Conservation (phyloP, 2,888 invertebrate genomes). For the Meiosimyza decipiens region DNA sequence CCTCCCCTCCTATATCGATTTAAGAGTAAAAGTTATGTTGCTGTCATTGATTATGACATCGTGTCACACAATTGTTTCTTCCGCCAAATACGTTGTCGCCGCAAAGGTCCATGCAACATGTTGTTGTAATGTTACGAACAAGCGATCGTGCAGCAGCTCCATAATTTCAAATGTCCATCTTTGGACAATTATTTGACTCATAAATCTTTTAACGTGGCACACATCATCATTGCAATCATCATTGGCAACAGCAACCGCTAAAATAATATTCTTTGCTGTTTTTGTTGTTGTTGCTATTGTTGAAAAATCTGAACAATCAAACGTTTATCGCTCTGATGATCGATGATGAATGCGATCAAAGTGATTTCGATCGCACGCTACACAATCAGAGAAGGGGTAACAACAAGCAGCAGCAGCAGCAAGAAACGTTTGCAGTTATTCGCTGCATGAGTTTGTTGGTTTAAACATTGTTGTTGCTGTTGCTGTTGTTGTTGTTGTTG, state of each 20-base stretch:
- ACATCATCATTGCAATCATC: conserved; percentile 21
- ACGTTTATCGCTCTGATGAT: conserved; percentile 34
- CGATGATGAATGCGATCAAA: conserved; percentile 35
- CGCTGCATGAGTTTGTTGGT: too few species aligned
- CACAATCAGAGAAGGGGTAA: too few species aligned
- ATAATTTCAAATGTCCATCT: conserved; percentile 32
- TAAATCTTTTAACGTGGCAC: conserved; percentile 35
- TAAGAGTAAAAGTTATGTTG: conserved; percentile 26
- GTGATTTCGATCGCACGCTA: conserved; percentile 33
- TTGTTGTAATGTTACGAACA: neutral
- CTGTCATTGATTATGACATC: conserved; percentile 37
- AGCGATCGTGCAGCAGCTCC: conserved; percentile 29
- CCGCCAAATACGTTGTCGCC: neutral
- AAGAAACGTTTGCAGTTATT: too few species aligned
- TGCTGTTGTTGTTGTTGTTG: conserved; percentile 16
- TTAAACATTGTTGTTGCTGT: neutral
- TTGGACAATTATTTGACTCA: conserved; percentile 36
- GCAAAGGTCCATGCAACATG: neutral
- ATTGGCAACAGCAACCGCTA: neutral
- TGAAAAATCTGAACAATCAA: conserved; percentile 27
- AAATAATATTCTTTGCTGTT: neutral
- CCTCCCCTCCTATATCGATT: neutral
- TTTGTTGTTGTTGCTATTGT: neutral
- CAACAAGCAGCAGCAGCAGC: too few species aligned
- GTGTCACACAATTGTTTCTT: conserved; percentile 20